Percentiles rank a stretch among this genome's conserved stretches.
phyloP scores from a whole-genome alignment of 30 jellyfish, hydroid and myxozoan genomes.

The Cassiopea xamachana region DNA sequence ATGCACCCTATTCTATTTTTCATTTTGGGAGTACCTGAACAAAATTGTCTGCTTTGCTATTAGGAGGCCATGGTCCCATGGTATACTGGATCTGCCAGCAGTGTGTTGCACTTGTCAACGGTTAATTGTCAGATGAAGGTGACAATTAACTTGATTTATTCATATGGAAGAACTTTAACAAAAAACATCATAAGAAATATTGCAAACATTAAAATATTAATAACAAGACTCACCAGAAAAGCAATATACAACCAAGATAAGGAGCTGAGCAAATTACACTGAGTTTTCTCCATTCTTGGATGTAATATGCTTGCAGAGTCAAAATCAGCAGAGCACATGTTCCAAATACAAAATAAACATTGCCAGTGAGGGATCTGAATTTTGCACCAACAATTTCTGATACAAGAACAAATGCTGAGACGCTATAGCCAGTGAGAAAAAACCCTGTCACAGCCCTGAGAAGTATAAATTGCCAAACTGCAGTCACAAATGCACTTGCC shows the following conservation, averaged over 20 bases:
- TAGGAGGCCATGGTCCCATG: too few relatives aligned
- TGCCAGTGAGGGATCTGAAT: slow-evolving; percentile 66
- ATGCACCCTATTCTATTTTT: too few relatives aligned
- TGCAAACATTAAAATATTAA: too few relatives aligned
- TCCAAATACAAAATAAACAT: slow-evolving; percentile 39
- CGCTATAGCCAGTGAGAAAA: slow-evolving; percentile 61
- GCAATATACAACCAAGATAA: slow-evolving; percentile 43
- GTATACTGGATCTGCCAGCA: too few relatives aligned
- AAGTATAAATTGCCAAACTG: slow-evolving; percentile 67
- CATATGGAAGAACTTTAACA: too few relatives aligned
- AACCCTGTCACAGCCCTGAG: slow-evolving; percentile 72
- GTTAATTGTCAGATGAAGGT: too few relatives aligned
- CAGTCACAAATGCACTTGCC: slow-evolving; percentile 69
- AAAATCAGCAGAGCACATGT: slow-evolving; percentile 53
- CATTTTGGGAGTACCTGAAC: too few relatives aligned
- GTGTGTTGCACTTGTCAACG: too few relatives aligned
- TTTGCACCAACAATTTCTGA: slow-evolving; percentile 82
- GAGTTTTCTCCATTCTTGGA: slow-evolving; percentile 77
- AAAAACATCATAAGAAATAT: too few relatives aligned
- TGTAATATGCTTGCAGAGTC: slow-evolving; percentile 72
- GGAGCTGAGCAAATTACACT: slow-evolving; percentile 82
- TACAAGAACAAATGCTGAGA: slow-evolving; percentile 61
- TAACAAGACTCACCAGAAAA: slow-evolving; percentile 53
- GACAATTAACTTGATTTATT: too few relatives aligned
- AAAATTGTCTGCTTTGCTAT: too few relatives aligned